These are phyloP conservation scores for Brachionus rubens DNA, from an alignment of 1,140 invertebrate species.

Conservation along the genomic window DNA sequence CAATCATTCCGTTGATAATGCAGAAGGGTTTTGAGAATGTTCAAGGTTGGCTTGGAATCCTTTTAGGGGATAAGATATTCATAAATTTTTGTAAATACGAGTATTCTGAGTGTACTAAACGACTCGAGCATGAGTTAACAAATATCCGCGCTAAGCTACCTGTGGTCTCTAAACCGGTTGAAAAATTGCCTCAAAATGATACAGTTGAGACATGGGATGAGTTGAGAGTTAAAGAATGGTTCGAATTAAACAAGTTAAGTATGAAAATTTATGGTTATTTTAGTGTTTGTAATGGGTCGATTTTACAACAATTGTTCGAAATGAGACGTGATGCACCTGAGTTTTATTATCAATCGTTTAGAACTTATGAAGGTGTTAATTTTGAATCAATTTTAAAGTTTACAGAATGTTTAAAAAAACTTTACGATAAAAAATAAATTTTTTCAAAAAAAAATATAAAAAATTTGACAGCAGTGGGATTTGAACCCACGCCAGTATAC, in stretches of 20 bases:
- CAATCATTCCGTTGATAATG: slow-evolving; percentile 54
- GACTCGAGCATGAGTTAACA: not conserved
- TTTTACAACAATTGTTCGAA: slow-evolving; percentile 27
- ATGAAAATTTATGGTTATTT: not conserved
- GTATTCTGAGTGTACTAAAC: not conserved
- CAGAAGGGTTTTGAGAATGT: slow-evolving; percentile 51
- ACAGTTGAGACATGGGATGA: slow-evolving; percentile 17
- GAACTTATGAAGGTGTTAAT: not conserved
- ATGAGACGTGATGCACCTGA: slow-evolving; percentile 41
- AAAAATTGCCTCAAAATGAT: not conserved
- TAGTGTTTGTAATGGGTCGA: not conserved
- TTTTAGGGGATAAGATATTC: slow-evolving; percentile 54
- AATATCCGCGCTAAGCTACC: not conserved
- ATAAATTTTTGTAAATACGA: slow-evolving; percentile 49
- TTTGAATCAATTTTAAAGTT: slow-evolving; percentile 24
- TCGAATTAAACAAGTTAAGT: slow-evolving; percentile 5
- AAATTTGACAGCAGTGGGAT: no score
- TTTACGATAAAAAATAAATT: slow-evolving; percentile 2
- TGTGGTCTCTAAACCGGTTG: not conserved
- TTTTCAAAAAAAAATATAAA: slow-evolving; percentile 7
- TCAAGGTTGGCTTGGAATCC: slow-evolving; percentile 56
- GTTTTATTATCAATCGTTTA: slow-evolving; percentile 32
- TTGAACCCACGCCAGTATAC: no score
- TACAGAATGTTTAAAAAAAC: not conserved
- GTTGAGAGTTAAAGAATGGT: slow-evolving; percentile 18